Evolutionary conservation across 2,888 invertebrate genomes (phyloP).

Genomic region (Lordiphosa fenestrarum): DNA sequence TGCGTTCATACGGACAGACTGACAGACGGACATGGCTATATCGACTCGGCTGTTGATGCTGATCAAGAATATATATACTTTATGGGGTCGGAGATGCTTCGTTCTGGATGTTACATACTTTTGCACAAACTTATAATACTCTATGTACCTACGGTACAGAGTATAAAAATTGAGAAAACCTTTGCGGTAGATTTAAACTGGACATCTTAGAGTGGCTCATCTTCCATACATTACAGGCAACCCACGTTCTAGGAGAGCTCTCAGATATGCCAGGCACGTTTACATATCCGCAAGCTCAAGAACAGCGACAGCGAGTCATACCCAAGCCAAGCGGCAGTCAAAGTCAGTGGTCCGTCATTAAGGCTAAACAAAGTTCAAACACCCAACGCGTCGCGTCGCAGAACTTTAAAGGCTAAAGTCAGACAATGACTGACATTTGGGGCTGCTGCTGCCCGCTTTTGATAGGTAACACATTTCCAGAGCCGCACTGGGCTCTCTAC

Average conservation of each 20-base stretch:
- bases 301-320: constrained; percentile 34
- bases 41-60: too few species aligned
- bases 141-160: too few species aligned
- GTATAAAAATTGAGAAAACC: too few species aligned
- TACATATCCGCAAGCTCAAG: constrained; percentile 69
- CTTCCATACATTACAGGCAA: background rate
- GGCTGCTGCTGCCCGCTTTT: constrained; percentile 5
- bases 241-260: constrained; percentile 28
- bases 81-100: too few species aligned
- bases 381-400: constrained; percentile 30
- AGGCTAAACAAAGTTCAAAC: constrained; percentile 47
- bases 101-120: too few species aligned
- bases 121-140: too few species aligned
- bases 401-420: constrained; percentile 36
- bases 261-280: constrained; percentile 52
- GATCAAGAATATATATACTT: too few species aligned
- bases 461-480: constrained; percentile 12
- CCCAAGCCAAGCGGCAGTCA: constrained; percentile 25
- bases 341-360: constrained; percentile 43
- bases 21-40: too few species aligned
- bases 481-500: background rate
- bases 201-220: too few species aligned
- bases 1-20: too few species aligned
- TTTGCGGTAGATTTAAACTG: too few species aligned
- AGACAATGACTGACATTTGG: constrained; percentile 19